Evolutionary conservation across 2,797 vertebrate genomes (phyloP), one percentile per base, ranked within the genome.

Genomic region (Petrocephalus sullivani): DNA sequence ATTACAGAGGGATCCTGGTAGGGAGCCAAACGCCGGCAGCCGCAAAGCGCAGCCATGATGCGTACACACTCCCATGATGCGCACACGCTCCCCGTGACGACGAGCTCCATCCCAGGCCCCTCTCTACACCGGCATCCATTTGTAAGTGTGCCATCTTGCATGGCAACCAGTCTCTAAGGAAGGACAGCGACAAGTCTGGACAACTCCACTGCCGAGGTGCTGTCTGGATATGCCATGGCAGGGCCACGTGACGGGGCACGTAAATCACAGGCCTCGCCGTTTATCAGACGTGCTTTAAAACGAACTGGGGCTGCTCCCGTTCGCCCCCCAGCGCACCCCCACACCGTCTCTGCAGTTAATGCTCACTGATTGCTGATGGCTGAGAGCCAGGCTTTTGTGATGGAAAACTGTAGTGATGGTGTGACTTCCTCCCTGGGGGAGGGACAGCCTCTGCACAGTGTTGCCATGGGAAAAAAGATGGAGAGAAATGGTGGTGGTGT

Each of bases 321-420:
- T 28, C 14, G 56, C 7, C 84, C 87, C 84, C 87, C 85, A 61
- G 23, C 71, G 1, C 64, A 67, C 82, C 8, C 75, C 86, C 87
- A 57, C 9, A 41, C 53, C 89, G 82, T 75, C 82, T 83, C 85
- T 46, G 83, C 46, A 58, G 57, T 78, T 89, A 86, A 89, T 86
- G 81, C 86, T 83, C 49, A 58, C 86, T 90, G 89, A 90, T 90
- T 92, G 93, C 90, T 93, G 92, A 93, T 91, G 90, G 92, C 90
- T 91, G 88, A 91, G 90, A 93, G 93, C 94, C 91, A 91, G 92
- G 91, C 91, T 92, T 92, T 93, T 93, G 92, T 95, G 94, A 96
- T 90, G 90, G 92, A 95, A 95, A 96, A 93, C 92, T 92, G 93
- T 94, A 94, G 93, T 95, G 95, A 96, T 94, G 93, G 94, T 90